Percentiles rank a stretch among this genome's conserved stretches.
These are phyloP conservation scores for Gulo gulo DNA, from an alignment of 2,113 vertebrate species.

Conservation along the genomic window DNA sequence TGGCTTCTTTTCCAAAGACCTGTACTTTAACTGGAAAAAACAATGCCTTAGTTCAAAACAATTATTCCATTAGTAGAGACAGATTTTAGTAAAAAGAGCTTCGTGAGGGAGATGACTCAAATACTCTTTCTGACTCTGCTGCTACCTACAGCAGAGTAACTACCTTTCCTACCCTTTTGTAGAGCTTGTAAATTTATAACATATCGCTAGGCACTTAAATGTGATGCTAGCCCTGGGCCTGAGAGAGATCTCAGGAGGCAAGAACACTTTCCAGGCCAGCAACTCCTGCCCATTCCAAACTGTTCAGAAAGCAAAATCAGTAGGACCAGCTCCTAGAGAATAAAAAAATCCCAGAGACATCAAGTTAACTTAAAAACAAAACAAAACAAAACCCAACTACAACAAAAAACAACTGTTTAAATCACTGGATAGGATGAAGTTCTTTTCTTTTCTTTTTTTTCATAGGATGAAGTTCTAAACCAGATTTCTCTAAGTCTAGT, in stretches of 20 bases:
- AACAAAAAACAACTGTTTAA: background rate
- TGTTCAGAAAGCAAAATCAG: background rate
- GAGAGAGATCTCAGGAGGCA: background rate
- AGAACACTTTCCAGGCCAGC: background rate
- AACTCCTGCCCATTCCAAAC: background rate
- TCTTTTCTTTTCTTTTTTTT: background rate
- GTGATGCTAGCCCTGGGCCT: background rate
- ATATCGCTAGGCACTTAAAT: background rate
- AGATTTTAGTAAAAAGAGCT: background rate
- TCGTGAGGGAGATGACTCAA: background rate
- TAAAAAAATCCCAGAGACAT: background rate
- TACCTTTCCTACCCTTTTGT: background rate
- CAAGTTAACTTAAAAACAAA: background rate
- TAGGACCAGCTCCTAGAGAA: background rate
- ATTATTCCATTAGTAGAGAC: background rate
- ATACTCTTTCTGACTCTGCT: background rate
- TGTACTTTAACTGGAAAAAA: conserved; percentile 15
- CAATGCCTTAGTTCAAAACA: background rate
- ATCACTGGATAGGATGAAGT: background rate
- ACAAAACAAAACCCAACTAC: background rate
- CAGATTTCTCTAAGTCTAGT: background rate
- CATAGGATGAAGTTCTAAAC: background rate
- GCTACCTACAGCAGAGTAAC: too few relatives aligned
- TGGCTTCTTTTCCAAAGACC: background rate
- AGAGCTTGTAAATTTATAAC: background rate